Base-by-base conservation (phyloP, 2,113 vertebrate species). In the Colaptes auratus region DNA sequence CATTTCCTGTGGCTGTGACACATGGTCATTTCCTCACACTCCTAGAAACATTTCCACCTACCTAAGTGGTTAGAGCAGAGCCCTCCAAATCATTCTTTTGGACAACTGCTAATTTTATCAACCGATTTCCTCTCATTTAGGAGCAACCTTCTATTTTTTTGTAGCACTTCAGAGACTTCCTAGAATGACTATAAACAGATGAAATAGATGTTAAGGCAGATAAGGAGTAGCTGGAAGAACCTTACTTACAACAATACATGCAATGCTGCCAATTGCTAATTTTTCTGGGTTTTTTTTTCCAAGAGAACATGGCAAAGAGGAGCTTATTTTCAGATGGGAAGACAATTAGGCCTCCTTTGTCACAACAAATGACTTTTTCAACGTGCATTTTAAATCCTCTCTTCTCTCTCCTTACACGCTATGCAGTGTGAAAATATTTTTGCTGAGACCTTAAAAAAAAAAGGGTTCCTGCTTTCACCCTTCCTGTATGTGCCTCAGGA, bases 1-100 rank as follows among this genome's bases (percentile, higher is more conserved):
- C 61, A 93, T 92, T 96, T 96, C 97, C 95, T 91, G 65, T 91
- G 55, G n/a, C 55, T 78, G 79, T 84, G 61, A 93, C 71, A 91
- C 69, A 72, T 1, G 0, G 77, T 46, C 70, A 90, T 76, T 96
- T 93, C 94, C 94, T 92, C 85, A 86, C 82, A 78, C 58, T 92
- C 82, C 46, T 87, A 67, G 80, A 86, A 95, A 81, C 13, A 25
- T 82, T 93, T 93, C 80, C 66, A 96, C 19, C 89, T 76, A 85
- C 27, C 35, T 25, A 90, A 90, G 27, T 56, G 66, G 27, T 55
- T 89, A 74, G 9, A 86, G 25, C 17, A 73, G 59, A 82, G 58
- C 33, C 28, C 52, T 78, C 71, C 67, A 95, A 82, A 92, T 76
- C 5, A 71, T 71, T 93, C 56, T 91, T 82, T 82, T 77, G 64